phyloP scores from a whole-genome alignment of 1,140 invertebrate genomes.

The Formica exsecta region DNA sequence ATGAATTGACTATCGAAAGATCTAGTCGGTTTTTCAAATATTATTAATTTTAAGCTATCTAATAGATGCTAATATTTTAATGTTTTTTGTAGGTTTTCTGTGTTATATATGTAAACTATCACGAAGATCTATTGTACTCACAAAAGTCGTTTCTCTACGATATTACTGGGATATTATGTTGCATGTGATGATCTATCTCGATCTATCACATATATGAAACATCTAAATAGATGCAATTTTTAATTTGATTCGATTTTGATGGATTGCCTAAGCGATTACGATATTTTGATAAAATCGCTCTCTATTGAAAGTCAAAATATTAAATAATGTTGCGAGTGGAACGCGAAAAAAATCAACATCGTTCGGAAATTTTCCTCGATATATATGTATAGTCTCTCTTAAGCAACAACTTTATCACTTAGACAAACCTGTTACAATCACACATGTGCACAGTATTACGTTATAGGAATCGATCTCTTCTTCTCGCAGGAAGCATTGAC shows the following conservation, averaged over 20 bases:
- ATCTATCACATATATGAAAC: slow-evolving; percentile 50
- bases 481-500: slow-evolving; percentile 12
- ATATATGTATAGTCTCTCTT: background rate
- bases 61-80: slow-evolving; percentile 22
- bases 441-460: slow-evolving; percentile 29
- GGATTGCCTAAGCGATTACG: slow-evolving; percentile 46
- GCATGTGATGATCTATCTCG: slow-evolving; percentile 3
- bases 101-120: slow-evolving; percentile 2
- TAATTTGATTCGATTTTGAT: slow-evolving; percentile 27
- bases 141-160: background rate
- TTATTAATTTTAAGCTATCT: slow-evolving; percentile 34
- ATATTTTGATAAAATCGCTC: slow-evolving; percentile 13
- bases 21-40: slow-evolving; percentile 19
- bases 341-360: slow-evolving; percentile 39
- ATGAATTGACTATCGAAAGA: slow-evolving; percentile 45
- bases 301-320: slow-evolving; percentile 14
- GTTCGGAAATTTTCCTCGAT: background rate
- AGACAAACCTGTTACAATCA: slow-evolving; percentile 20
- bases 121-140: background rate
- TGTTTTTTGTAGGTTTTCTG: slow-evolving; percentile 36
- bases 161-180: slow-evolving; percentile 6
- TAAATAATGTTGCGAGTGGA: slow-evolving; percentile 11
- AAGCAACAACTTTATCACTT: slow-evolving; percentile 10
- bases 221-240: slow-evolving; percentile 40
- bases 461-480: slow-evolving; percentile 43